phyloP scores from a whole-genome alignment of 2,113 vertebrate genomes.

The Alaudala cheleensis region DNA sequence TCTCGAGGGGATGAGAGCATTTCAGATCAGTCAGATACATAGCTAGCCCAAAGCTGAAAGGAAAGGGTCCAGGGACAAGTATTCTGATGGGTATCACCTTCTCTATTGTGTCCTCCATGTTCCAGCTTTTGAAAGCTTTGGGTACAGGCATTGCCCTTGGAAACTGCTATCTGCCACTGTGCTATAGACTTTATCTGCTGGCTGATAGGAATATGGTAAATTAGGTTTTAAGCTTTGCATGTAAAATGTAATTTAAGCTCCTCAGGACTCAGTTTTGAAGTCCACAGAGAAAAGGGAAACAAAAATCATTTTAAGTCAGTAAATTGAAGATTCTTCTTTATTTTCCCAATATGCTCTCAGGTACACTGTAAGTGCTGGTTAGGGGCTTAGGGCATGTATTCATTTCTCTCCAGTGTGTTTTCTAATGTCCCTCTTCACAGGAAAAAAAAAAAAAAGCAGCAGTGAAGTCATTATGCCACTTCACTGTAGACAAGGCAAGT shows the following conservation, averaged over 20 bases:
- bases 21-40: conserved; percentile 20
- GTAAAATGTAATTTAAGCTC: conserved; percentile 20
- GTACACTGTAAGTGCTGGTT: not conserved
- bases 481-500: conserved; percentile 4
- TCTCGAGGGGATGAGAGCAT: not conserved
- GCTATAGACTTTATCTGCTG: not conserved
- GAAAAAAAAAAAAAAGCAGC: not conserved
- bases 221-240: conserved; percentile 6
- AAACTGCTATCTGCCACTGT: not conserved
- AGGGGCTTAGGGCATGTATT: not conserved
- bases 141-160: not conserved
- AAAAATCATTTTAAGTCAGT: not conserved
- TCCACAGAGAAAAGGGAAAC: not conserved
- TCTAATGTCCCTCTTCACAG: conserved; percentile 7
- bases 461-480: conserved; percentile 4
- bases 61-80: not conserved
- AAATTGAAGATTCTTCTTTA: conserved; percentile 44
- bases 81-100: conserved; percentile 31
- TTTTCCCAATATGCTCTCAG: conserved; percentile 34
- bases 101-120: not conserved
- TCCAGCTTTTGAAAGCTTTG: conserved; percentile 9
- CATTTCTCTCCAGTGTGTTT: conserved; percentile 36
- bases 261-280: conserved; percentile 1
- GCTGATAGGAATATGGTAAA: conserved; percentile 4
- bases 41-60: not conserved